A percentile compares a stretch with the other conserved stretches of the same genome.
These are phyloP conservation scores for Nyctalus aviator DNA, from an alignment of 2,797 vertebrate species.

Conservation along the genomic window DNA sequence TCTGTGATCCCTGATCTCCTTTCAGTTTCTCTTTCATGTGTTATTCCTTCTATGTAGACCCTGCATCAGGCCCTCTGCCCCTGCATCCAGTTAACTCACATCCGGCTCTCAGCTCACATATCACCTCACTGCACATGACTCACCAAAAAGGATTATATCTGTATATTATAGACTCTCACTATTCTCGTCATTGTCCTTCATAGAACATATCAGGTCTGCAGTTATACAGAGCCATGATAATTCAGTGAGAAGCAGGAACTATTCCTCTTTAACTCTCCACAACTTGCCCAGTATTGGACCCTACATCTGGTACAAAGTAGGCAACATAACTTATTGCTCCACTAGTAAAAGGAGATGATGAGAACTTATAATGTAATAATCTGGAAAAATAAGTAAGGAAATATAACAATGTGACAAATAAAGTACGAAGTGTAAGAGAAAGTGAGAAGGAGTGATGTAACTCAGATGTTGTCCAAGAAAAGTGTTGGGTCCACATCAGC, in stretches of 20 bases:
- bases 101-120: neutral
- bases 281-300: no score
- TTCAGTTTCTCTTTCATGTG: neutral
- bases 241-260: neutral
- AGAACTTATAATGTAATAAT: neutral
- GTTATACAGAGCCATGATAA: neutral
- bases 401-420: neutral
- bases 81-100: neutral
- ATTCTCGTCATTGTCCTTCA: neutral
- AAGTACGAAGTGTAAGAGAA: neutral
- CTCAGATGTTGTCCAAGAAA: neutral
- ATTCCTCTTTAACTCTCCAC: neutral
- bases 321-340: neutral
- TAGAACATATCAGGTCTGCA: neutral
- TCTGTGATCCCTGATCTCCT: neutral
- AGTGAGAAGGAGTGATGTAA: neutral
- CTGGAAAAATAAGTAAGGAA: neutral
- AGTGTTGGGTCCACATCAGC: neutral
- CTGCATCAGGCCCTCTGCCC: fast-evolving
- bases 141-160: neutral
- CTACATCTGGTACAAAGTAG: neutral
- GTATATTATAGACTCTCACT: neutral
- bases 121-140: neutral
- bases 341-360: neutral
- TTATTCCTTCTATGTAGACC: neutral